Conservation (phyloP, 30 jellyfish, hydroid and myxozoan genomes). For the Aurelia sp. region DNA sequence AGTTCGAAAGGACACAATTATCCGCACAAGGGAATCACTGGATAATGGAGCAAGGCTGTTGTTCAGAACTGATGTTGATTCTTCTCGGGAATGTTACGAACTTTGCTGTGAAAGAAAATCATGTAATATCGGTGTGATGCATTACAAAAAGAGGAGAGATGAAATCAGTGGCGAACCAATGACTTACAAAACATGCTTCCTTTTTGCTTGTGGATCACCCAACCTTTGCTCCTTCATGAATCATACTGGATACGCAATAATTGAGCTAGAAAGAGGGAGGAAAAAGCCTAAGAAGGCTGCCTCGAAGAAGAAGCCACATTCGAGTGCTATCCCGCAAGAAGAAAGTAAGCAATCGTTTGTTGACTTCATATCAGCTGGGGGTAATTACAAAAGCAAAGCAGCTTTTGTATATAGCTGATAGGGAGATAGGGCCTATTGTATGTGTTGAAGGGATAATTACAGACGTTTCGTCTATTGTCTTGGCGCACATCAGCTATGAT, state of each 20-base stretch:
- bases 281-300: neutral
- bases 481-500: too few species aligned
- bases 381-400: too few species aligned
- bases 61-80: constrained; percentile 46
- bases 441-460: too few species aligned
- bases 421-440: too few species aligned
- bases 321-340: constrained; percentile 35
- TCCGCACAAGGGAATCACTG: constrained; percentile 72
- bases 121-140: constrained; percentile 73
- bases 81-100: constrained; percentile 80
- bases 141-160: constrained; percentile 46
- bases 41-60: constrained; percentile 70
- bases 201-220: constrained; percentile 78
- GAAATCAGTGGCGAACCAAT: constrained; percentile 8
- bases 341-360: constrained; percentile 25
- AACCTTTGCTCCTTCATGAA: constrained; percentile 66
- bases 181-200: constrained; percentile 56
- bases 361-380: too few species aligned
- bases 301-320: neutral
- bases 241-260: constrained; percentile 81
- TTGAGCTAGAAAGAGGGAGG: constrained; percentile 36
- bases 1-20: constrained; percentile 71
- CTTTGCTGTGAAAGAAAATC: constrained; percentile 66
- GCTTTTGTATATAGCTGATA: too few species aligned
- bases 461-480: too few species aligned